Evolutionary conservation across 2,797 vertebrate genomes (phyloP), one percentile per base, ranked within the genome.

Genomic region (Telmatherina bonti): DNA sequence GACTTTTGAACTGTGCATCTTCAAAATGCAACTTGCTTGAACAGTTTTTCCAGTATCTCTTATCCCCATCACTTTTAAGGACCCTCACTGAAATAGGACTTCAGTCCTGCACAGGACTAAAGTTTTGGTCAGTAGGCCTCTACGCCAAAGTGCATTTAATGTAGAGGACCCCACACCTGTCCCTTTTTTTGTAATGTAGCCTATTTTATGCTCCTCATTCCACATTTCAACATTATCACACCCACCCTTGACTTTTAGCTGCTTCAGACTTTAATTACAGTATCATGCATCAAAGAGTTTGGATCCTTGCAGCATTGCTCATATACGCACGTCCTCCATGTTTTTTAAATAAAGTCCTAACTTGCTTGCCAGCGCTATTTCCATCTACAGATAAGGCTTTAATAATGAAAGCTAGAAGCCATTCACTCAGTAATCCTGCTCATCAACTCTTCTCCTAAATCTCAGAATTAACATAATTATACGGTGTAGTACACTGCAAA

Each of bases 191-290:
- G 64, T 10, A 55, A 56, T 61, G 47, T 67, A 30, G 62, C 66
- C 83, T 68, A 87, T 90, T 88, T 85, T 65, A 36, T 74, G 41
- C 65, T 72, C 64, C 61, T 68, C 31, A 22, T 35, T 76, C 70
- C 79, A 67, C 66, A 74, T 74, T 70, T 76, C 64, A 76, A 27
- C 64, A 33, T 56, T 72, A 70, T 85, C 90, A 88, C 89, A 80
- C 86, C 51, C 78, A 8, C 57, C 65, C 65, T 72, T 64, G 77
- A 74, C 85, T 78, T 83, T 79, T 78, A 84, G 74, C 72, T 77
- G 47, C 79, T 71, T 86, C 85, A 82, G 79, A 70, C 72, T 72
- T 79, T 87, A 87, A 90, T 86, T 87, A 88, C 74, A 82, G 73
- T 75, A 79, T 75, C 64, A 58, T 69, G 57, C 56, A 49, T 33